Evolutionary conservation across 2,113 vertebrate species (phyloP).

Genomic region (Dissostichus mawsoni): DNA sequence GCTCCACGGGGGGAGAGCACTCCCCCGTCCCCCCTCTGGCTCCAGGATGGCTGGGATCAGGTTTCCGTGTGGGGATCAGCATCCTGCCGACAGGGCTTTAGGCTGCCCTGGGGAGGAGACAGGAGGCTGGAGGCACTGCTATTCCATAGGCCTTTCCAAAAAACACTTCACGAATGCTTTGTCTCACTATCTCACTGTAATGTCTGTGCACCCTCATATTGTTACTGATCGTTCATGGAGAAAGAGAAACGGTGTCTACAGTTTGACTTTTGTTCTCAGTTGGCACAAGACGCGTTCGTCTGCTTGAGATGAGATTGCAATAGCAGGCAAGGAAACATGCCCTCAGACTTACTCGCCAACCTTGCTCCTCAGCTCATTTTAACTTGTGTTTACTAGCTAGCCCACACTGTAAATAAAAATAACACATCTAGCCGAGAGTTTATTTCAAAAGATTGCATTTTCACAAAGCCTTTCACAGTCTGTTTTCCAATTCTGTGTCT

Average conservation of each 20-base stretch:
- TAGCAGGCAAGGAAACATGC: slow-evolving; percentile 46
- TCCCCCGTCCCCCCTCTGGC: slow-evolving; percentile 72
- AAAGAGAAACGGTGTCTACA: slow-evolving; percentile 42
- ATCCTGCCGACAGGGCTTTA: slow-evolving; percentile 83
- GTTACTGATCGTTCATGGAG: slow-evolving; percentile 48
- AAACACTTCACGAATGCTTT: slow-evolving; percentile 78
- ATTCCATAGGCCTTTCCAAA: slow-evolving; percentile 76
- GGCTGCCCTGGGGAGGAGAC: slow-evolving; percentile 80
- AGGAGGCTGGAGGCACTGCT: slow-evolving; percentile 74
- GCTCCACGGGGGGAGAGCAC: slow-evolving; percentile 66
- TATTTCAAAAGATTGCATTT: slow-evolving; percentile 76
- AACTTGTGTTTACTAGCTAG: slow-evolving; percentile 64
- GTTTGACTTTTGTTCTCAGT: slow-evolving; percentile 72
- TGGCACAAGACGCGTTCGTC: slow-evolving; percentile 63
- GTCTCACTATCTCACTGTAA: slow-evolving; percentile 64
- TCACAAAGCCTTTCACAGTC: slow-evolving; percentile 58
- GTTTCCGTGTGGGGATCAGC: slow-evolving; percentile 84
- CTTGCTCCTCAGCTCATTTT: slow-evolving; percentile 68
- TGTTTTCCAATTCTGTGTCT: slow-evolving; percentile 48
- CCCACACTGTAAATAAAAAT: slow-evolving; percentile 78
- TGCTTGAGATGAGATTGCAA: slow-evolving; percentile 61
- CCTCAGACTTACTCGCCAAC: slow-evolving; percentile 43
- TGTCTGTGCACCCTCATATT: slow-evolving; percentile 57
- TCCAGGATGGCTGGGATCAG: slow-evolving; percentile 86
- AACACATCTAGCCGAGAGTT: slow-evolving; percentile 66